phyloP scores from a whole-genome alignment of 2,888 invertebrate genomes.

The Aphrophora alni region DNA sequence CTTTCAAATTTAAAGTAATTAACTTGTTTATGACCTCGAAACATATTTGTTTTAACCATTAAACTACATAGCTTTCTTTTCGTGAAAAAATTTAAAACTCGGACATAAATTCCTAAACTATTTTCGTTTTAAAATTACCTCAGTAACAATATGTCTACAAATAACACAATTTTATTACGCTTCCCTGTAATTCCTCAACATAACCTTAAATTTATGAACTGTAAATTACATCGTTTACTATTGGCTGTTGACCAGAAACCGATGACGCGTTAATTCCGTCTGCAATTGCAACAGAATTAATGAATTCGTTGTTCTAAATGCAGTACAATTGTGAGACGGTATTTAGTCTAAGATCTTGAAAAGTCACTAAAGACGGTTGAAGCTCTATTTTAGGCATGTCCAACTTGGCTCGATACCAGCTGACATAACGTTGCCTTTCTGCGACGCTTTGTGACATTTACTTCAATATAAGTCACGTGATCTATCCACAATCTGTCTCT shows the following conservation, averaged over 20 bases:
- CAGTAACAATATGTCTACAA: no score
- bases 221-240: not conserved
- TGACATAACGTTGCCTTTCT: not conserved
- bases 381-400: not conserved
- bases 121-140: no score
- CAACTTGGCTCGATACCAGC: not conserved
- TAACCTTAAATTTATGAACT: not conserved
- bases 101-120: no score
- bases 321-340: not conserved
- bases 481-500: not conserved
- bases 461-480: not conserved
- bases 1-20: no score
- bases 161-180: no score
- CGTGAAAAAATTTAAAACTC: no score
- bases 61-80: no score
- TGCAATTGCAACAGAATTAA: constrained; percentile 1
- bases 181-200: not conserved
- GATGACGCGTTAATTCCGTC: not conserved
- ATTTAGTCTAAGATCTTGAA: constrained; percentile 9
- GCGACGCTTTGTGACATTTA: not conserved
- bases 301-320: not conserved
- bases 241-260: not conserved
- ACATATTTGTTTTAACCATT: no score
- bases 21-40: no score
- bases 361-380: not conserved